Conservation (phyloP, 2,113 vertebrate genomes). For the Hiodon tergisus region DNA sequence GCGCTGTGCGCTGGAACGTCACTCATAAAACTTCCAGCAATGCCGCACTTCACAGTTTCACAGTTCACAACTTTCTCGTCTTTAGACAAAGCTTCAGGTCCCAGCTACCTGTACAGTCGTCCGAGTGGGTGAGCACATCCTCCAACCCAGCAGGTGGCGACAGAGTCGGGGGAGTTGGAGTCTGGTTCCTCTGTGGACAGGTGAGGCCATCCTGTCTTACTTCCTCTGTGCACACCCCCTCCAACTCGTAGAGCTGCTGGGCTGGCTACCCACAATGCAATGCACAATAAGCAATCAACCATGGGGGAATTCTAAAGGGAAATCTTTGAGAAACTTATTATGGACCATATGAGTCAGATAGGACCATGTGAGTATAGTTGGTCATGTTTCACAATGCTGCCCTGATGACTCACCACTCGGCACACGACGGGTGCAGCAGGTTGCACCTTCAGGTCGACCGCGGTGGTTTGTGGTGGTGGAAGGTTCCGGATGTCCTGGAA, state of each 20-base stretch:
- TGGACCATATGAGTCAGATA: neutral
- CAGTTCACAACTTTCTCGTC: neutral
- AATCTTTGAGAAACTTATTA: too few relatives aligned
- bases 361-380: neutral
- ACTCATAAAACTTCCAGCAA: neutral
- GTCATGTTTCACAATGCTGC: neutral
- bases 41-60: neutral
- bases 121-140: conserved; percentile 50
- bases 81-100: neutral
- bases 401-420: conserved; percentile 67
- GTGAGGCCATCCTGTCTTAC: conserved; percentile 61
- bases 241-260: conserved; percentile 70
- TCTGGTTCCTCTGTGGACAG: conserved; percentile 57
- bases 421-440: conserved; percentile 60
- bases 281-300: neutral
- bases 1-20: neutral
- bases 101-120: conserved; percentile 70
- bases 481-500: conserved; percentile 82
- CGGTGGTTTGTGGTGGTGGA: conserved; percentile 84
- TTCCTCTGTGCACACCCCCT: conserved; percentile 68
- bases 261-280: conserved; percentile 31
- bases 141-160: conserved; percentile 65
- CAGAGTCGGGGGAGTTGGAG: conserved; percentile 58
- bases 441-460: conserved; percentile 87
- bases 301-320: too few relatives aligned